A percentile compares a stretch with the other conserved stretches of the same genome.
Evolutionary conservation across 2,888 invertebrate genomes (phyloP).

Genomic region (Enchytraeus crypticus): DNA sequence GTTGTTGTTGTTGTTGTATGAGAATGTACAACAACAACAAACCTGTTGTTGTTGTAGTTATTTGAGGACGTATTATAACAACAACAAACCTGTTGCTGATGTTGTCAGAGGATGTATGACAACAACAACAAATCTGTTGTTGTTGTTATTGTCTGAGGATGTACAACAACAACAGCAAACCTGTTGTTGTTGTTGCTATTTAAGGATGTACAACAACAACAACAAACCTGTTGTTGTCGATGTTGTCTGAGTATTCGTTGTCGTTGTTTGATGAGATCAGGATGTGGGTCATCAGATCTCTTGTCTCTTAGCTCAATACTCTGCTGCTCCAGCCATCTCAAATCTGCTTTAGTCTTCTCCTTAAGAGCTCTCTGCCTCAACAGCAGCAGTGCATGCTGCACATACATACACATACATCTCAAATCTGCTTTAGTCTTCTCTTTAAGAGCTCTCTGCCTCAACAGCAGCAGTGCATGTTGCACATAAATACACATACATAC

Average conservation of each 20-base stretch:
- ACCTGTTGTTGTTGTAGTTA: too few species aligned
- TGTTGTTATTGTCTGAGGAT: too few species aligned
- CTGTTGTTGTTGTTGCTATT: too few species aligned
- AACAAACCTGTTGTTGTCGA: constrained; percentile 8
- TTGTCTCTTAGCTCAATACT: constrained; percentile 56
- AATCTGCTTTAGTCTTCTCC: constrained; percentile 60
- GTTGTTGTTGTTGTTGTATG: too few species aligned
- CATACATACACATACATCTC: constrained; percentile 49
- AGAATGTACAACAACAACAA: too few species aligned
- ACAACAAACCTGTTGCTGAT: too few species aligned
- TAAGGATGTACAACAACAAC: too few species aligned
- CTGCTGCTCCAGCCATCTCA: constrained; percentile 61
- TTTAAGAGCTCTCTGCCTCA: constrained; percentile 60
- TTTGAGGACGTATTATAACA: too few species aligned
- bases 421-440: constrained; percentile 62
- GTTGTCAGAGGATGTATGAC: too few species aligned
- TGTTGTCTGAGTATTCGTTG: background rate
- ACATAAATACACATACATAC: too few species aligned
- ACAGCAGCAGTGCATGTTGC: constrained; percentile 58
- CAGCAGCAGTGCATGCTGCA: constrained; percentile 58
- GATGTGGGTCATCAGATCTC: constrained; percentile 55
- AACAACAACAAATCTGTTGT: too few species aligned
- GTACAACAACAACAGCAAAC: too few species aligned
- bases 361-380: constrained; percentile 61
- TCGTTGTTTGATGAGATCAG: constrained; percentile 28